Evolutionary conservation across 2,113 vertebrate species (phyloP).

Genomic region (Phyllopteryx taeniolatus): DNA sequence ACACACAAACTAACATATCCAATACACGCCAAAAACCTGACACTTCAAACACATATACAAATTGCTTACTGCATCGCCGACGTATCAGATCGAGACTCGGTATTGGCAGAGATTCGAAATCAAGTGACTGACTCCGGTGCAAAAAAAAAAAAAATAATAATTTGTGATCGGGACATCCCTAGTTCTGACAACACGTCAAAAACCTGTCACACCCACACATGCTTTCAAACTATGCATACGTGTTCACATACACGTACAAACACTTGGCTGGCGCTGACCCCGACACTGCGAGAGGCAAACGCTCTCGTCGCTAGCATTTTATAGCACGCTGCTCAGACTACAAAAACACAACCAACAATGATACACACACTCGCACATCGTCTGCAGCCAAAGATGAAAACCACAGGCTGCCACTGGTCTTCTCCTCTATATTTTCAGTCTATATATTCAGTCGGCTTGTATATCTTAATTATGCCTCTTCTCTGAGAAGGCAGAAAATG

Average conservation of each 20-base stretch:
- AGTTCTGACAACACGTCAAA: too few relatives aligned
- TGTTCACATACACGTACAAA: slow-evolving; percentile 43
- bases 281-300: slow-evolving; percentile 58
- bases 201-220: slow-evolving; percentile 14
- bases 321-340: slow-evolving; percentile 67
- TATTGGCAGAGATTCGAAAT: too few relatives aligned
- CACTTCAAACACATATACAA: neutral
- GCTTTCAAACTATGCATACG: slow-evolving; percentile 28
- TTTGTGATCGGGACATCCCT: too few relatives aligned
- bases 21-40: neutral
- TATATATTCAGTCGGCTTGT: slow-evolving; percentile 72
- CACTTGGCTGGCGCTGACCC: slow-evolving; percentile 61
- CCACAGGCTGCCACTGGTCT: slow-evolving; percentile 72
- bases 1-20: slow-evolving; percentile 24
- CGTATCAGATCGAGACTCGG: too few relatives aligned
- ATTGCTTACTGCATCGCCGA: too few relatives aligned
- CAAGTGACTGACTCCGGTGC: too few relatives aligned
- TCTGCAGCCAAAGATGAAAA: slow-evolving; percentile 66
- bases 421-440: slow-evolving; percentile 75
- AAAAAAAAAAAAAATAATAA: too few relatives aligned
- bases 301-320: slow-evolving; percentile 65
- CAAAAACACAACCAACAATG: slow-evolving; percentile 38
- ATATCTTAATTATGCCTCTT: slow-evolving; percentile 76
- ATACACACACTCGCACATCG: slow-evolving; percentile 38
- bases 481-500: slow-evolving; percentile 63